These are phyloP conservation scores for Eucidaris tribuloides DNA, from an alignment of 35 echinoderm and acorn worm genomes.

Conservation along the genomic window DNA sequence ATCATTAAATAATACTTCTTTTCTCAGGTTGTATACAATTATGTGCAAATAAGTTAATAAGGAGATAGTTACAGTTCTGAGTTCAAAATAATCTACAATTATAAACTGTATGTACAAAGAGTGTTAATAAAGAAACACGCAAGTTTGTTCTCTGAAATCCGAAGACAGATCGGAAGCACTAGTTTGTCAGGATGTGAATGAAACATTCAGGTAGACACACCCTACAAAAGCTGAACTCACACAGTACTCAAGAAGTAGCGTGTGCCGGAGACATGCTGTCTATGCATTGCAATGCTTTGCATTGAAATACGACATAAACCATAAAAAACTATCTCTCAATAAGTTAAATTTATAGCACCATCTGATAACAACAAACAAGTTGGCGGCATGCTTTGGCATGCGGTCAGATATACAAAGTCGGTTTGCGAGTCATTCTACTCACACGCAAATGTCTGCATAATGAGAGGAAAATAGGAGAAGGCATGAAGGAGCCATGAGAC, in stretches of 20 bases:
- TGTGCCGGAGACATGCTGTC: not conserved
- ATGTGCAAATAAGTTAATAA: constrained; percentile 39
- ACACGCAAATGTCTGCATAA: too few relatives aligned
- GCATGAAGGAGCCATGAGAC: too few relatives aligned
- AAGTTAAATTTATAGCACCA: too few relatives aligned
- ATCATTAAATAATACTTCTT: not conserved
- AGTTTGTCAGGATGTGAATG: not conserved
- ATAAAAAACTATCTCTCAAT: too few relatives aligned
- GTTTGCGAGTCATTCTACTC: too few relatives aligned
- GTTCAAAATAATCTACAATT: constrained; percentile 21
- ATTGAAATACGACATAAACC: too few relatives aligned
- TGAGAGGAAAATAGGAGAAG: too few relatives aligned
- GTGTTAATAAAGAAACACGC: not conserved
- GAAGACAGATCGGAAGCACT: constrained; percentile 16
- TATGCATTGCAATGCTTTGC: too few relatives aligned
- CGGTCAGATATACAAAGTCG: too few relatives aligned
- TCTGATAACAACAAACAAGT: too few relatives aligned
- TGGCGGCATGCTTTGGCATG: too few relatives aligned
- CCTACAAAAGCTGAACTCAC: not conserved
- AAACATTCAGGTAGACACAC: not conserved
- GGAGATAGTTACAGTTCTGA: constrained; percentile 26
- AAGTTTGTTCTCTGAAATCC: not conserved
- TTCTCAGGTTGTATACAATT: not conserved
- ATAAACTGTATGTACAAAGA: constrained; percentile 17
- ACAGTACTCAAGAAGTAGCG: not conserved